Evolutionary conservation across 2,888 invertebrate species (phyloP).

Genomic region (Callosobruchus maculatus): DNA sequence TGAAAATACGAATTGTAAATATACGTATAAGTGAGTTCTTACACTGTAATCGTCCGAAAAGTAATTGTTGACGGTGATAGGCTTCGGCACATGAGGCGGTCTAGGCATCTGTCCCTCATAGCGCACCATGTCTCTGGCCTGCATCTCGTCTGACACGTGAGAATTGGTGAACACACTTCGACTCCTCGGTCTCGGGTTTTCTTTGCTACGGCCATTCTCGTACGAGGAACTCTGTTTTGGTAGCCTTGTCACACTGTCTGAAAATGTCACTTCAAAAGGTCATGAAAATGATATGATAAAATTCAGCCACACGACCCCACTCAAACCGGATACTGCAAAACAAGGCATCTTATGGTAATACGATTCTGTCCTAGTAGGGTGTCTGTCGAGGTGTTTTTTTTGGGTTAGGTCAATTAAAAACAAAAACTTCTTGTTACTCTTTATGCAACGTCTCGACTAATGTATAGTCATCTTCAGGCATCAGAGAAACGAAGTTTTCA

Average conservation of each 20-base stretch:
- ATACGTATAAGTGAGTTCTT: constrained; percentile 17
- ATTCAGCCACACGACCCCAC: not conserved
- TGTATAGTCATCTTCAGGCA: no score
- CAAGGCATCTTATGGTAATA: no score
- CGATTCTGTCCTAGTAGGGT: no score
- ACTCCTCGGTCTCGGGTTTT: constrained; percentile 60
- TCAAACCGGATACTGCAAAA: not conserved
- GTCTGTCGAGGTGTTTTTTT: no score
- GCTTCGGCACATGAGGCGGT: constrained; percentile 52
- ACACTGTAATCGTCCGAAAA: constrained; percentile 53
- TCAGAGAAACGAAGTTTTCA: no score
- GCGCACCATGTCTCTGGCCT: constrained; percentile 54
- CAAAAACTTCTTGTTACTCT: no score
- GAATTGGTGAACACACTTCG: constrained; percentile 62
- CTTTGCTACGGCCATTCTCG: constrained; percentile 35
- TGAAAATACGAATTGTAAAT: no score
- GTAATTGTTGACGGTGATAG: constrained; percentile 57
- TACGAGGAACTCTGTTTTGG: constrained; percentile 29
- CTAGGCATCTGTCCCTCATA: constrained; percentile 55
- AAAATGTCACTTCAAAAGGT: constrained; percentile 34
- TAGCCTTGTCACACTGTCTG: constrained; percentile 44
- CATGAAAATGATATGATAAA: not conserved
- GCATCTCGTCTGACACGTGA: constrained; percentile 57
- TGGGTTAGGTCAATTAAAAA: no score
- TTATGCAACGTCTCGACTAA: no score